These are phyloP conservation scores for Lepilemur septentrionalis DNA, from an alignment of 2,797 vertebrate species.

Conservation along the genomic window DNA sequence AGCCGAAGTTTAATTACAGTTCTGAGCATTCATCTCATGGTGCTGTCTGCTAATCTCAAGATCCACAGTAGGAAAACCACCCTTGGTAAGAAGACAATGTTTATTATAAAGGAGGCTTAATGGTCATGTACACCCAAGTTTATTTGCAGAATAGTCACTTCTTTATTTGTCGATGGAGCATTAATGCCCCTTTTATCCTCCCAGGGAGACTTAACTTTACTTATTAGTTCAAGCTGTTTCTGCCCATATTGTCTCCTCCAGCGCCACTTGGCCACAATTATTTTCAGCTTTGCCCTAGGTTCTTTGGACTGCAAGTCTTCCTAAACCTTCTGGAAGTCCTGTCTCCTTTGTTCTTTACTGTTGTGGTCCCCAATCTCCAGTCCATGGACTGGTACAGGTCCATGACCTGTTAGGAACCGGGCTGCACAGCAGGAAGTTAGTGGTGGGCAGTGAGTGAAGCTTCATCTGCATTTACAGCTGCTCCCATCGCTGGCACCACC, in stretches of 20 bases:
- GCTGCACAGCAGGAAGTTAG: too few relatives aligned
- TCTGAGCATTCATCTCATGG: accelerated
- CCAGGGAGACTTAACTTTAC: not conserved
- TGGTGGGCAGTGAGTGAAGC: too few relatives aligned
- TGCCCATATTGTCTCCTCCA: not conserved
- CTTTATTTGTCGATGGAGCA: not conserved
- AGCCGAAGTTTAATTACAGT: not conserved
- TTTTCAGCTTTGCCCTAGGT: not conserved
- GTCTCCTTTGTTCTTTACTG: not conserved
- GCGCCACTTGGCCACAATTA: too few relatives aligned
- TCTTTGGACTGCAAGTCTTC: not conserved
- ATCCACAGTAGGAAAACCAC: not conserved
- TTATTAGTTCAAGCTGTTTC: not conserved
- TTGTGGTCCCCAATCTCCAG: too few relatives aligned
- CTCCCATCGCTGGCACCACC: too few relatives aligned
- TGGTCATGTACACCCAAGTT: not conserved
- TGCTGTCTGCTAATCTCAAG: not conserved
- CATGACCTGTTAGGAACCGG: too few relatives aligned
- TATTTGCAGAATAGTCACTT: not conserved
- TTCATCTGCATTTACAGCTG: too few relatives aligned
- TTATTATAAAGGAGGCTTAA: not conserved
- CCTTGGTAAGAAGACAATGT: not conserved
- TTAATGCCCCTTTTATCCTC: not conserved
- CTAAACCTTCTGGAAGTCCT: not conserved
- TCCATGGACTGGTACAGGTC: too few relatives aligned